Percentiles rank a stretch among this genome's conserved stretches.
Evolutionary conservation across 2,888 invertebrate genomes (phyloP).

Genomic region (Baronia brevicornis): DNA sequence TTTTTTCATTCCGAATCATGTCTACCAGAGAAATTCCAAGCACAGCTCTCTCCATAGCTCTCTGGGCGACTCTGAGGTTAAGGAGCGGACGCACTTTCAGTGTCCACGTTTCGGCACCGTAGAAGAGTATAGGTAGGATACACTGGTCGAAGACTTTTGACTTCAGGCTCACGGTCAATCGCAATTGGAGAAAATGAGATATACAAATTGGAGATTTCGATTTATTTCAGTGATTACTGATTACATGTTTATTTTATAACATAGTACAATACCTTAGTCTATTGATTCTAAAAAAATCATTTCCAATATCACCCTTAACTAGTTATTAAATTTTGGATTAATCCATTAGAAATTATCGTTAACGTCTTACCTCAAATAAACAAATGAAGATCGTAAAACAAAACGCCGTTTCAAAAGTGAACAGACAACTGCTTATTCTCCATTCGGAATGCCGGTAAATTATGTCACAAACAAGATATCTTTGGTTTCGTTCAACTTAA

Average conservation of each 20-base stretch:
- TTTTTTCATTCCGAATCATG: too few species aligned
- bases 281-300: slow-evolving; percentile 76
- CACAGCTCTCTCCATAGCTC: too few species aligned
- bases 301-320: slow-evolving; percentile 74
- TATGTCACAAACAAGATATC: slow-evolving; percentile 22
- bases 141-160: too few species aligned
- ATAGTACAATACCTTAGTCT: slow-evolving; percentile 72
- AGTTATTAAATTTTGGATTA: slow-evolving; percentile 67
- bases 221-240: slow-evolving; percentile 75
- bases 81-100: too few species aligned
- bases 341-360: slow-evolving; percentile 67
- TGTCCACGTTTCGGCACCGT: too few species aligned
- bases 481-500: slow-evolving; percentile 39
- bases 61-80: too few species aligned
- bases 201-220: slow-evolving; percentile 53
- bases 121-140: too few species aligned
- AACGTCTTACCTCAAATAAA: slow-evolving; percentile 43
- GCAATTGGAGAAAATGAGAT: not conserved
- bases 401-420: slow-evolving; percentile 19
- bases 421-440: not conserved
- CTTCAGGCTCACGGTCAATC: too few species aligned
- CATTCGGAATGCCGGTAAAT: too few species aligned
- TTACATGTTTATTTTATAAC: slow-evolving; percentile 71
- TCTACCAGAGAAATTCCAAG: too few species aligned
- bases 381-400: slow-evolving; percentile 30